These are phyloP conservation scores for Chromobotia macracanthus DNA, from an alignment of 2,797 vertebrate genomes.

Conservation along the genomic window DNA sequence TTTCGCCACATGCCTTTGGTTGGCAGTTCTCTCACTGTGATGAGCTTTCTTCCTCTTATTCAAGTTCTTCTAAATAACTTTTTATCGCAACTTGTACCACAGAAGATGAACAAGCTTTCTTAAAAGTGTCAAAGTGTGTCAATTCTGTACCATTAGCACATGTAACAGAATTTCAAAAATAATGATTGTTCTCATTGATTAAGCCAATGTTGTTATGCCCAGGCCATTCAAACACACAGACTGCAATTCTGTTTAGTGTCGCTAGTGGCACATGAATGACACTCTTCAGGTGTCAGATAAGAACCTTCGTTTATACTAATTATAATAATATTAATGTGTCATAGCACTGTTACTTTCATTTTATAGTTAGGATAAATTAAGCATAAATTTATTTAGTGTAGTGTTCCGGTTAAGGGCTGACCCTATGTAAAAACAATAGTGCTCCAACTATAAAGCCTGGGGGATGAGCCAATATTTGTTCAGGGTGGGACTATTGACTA, in stretches of 20 bases:
- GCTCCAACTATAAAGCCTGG: not conserved
- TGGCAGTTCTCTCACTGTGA: not conserved
- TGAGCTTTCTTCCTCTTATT: not conserved
- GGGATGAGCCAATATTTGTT: not conserved
- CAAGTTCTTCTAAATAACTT: no score
- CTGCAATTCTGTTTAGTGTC: no score
- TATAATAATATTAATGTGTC: not conserved
- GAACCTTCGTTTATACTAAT: not conserved
- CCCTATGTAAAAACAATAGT: not conserved
- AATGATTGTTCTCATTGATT: no score
- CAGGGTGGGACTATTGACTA: not conserved
- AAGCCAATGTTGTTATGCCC: no score
- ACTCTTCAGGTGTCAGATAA: not conserved
- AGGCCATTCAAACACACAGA: no score
- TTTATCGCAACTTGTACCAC: no score
- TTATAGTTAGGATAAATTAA: not conserved
- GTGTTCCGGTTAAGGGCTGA: not conserved
- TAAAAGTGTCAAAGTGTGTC: no score
- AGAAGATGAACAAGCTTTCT: no score
- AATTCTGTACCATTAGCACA: no score
- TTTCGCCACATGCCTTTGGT: not conserved
- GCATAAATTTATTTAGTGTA: not conserved
- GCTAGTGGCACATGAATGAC: not conserved
- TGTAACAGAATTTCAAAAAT: no score
- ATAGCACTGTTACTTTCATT: not conserved